phyloP scores from a whole-genome alignment of 2,113 vertebrate genomes.

The Diadophis punctatus region DNA sequence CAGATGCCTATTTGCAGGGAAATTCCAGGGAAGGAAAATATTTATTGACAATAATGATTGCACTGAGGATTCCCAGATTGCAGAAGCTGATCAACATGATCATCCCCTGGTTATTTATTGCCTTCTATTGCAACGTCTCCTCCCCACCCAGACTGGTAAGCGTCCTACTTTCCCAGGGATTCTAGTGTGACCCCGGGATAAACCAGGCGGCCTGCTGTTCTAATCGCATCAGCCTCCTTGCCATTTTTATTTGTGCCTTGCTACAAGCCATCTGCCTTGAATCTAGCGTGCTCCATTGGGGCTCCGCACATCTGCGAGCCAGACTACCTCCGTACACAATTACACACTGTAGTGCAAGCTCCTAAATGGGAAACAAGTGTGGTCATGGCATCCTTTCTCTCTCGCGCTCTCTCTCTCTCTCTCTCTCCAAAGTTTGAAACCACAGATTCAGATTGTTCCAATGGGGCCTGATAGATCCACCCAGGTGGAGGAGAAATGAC shows the following conservation, averaged over 20 bases:
- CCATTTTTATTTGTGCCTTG: conserved; percentile 73
- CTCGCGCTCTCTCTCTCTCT: background rate
- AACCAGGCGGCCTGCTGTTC: conserved; percentile 70
- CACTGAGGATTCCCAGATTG: conserved; percentile 34
- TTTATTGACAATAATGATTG: conserved; percentile 47
- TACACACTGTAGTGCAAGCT: conserved; percentile 76
- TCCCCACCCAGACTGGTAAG: conserved; percentile 36
- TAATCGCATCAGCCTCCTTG: conserved; percentile 72
- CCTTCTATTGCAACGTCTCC: conserved; percentile 42
- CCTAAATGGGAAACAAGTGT: conserved; percentile 83
- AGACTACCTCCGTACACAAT: conserved; percentile 80
- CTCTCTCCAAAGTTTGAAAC: conserved; percentile 36
- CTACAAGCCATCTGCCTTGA: conserved; percentile 76
- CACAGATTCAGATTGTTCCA: conserved; percentile 63
- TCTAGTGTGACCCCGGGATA: conserved; percentile 60
- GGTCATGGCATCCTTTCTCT: conserved; percentile 63
- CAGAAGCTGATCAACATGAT: conserved; percentile 36
- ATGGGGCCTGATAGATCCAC: conserved; percentile 73
- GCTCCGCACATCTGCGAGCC: conserved; percentile 81
- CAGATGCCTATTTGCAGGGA: conserved; percentile 23
- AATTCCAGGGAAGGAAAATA: conserved; percentile 36
- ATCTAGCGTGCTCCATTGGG: conserved; percentile 72
- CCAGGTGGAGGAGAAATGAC: conserved; percentile 79
- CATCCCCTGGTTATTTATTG: conserved; percentile 28
- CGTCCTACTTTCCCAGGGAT: conserved; percentile 57